Evolutionary conservation across 2,888 invertebrate genomes (phyloP).

Genomic region (Phalera bucephala): DNA sequence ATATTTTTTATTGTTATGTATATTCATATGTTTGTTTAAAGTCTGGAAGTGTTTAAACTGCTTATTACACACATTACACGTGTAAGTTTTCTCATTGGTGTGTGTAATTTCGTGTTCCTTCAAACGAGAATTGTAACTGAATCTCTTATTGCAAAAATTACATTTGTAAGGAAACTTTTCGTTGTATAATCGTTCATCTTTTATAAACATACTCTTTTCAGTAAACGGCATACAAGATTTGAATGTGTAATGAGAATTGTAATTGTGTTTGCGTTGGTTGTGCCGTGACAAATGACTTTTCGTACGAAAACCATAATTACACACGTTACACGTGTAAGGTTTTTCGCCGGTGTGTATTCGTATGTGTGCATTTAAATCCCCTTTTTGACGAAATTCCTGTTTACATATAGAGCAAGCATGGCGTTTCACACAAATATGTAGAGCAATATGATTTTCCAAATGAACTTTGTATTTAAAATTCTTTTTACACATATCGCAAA

Average conservation of each 20-base stretch:
- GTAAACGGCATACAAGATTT: no score
- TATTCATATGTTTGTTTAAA: no score
- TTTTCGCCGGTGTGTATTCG: conserved; percentile 11
- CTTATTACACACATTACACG: no score
- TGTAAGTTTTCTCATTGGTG: no score
- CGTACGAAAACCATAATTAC: conserved; percentile 11
- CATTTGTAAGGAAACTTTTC: no score
- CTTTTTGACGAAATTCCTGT: conserved; percentile 1
- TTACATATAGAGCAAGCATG: conserved; percentile 15
- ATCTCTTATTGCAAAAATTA: no score
- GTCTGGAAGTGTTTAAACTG: no score
- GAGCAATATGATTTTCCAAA: neutral
- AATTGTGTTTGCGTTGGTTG: conserved; percentile 8
- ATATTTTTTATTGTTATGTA: conserved; percentile 7
- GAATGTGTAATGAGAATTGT: no score
- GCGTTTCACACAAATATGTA: conserved; percentile 12
- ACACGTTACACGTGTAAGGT: conserved; percentile 15
- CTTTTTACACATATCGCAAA: neutral
- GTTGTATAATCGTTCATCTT: no score
- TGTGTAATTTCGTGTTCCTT: no score
- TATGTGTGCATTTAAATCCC: neutral
- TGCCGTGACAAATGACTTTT: conserved; percentile 2
- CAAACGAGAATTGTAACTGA: no score
- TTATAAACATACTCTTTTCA: no score
- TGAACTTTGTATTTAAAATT: neutral